Conservation (phyloP, 2,113 vertebrate species). For the Mirounga angustirostris region DNA sequence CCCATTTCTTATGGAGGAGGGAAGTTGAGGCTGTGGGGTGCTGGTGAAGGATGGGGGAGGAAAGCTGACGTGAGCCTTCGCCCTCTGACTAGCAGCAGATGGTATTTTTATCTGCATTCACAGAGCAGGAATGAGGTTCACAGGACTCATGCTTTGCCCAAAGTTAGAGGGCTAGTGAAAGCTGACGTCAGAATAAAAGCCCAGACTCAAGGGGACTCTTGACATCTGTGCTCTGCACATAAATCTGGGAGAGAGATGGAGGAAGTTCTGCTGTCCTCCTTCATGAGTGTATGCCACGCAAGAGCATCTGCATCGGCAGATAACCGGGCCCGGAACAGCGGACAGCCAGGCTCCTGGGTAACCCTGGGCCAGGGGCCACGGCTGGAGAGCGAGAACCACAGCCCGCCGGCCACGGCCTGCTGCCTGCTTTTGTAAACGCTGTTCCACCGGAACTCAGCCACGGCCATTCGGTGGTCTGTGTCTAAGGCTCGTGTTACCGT, state of each 20-base stretch:
- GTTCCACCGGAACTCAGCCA: background rate
- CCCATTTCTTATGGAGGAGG: background rate
- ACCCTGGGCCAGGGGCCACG: background rate
- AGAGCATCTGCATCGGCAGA: background rate
- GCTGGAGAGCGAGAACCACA: fast-evolving
- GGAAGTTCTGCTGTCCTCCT: background rate
- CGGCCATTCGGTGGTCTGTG: fast-evolving
- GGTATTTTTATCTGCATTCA: background rate
- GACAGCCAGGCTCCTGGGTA: background rate
- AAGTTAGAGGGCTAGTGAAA: background rate
- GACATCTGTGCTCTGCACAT: too few species aligned
- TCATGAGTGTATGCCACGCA: background rate
- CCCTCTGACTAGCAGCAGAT: background rate
- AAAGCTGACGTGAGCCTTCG: background rate
- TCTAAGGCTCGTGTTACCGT: fast-evolving
- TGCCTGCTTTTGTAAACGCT: background rate
- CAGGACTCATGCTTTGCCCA: background rate
- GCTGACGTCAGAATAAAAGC: background rate
- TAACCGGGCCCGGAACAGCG: background rate
- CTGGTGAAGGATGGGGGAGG: background rate
- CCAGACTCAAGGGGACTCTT: too few species aligned
- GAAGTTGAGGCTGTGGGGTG: background rate
- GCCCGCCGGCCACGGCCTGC: fast-evolving
- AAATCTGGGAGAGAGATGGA: background rate
- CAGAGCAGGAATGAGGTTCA: background rate